Evolutionary conservation across 2,888 invertebrate species (phyloP).

Genomic region (Athetis lepigone): DNA sequence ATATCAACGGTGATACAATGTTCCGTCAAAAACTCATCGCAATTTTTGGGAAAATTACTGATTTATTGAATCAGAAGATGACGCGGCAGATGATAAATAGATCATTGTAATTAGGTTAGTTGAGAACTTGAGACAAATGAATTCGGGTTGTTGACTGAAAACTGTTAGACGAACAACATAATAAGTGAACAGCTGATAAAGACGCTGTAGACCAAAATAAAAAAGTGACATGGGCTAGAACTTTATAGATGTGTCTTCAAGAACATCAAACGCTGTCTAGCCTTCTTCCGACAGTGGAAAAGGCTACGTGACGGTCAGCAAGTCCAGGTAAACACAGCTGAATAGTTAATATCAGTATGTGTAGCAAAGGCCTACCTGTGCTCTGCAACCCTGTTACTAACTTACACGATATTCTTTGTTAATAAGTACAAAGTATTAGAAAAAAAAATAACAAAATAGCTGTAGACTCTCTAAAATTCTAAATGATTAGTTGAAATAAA

Average conservation of each 20-base stretch:
- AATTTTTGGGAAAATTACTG: constrained; percentile 16
- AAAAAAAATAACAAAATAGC: background rate
- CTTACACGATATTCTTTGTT: background rate
- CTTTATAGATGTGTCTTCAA: background rate
- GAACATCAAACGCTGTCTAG: no score
- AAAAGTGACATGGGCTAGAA: constrained; percentile 2
- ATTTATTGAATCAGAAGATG: constrained; percentile 20
- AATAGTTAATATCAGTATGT: background rate
- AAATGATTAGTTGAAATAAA: background rate
- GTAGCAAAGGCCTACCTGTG: background rate
- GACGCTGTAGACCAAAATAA: background rate
- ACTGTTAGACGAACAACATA: background rate
- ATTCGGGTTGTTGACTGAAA: background rate
- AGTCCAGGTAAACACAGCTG: background rate
- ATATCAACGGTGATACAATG: constrained; percentile 15
- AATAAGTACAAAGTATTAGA: no score
- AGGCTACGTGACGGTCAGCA: no score
- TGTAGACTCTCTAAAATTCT: background rate
- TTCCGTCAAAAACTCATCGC: constrained; percentile 11
- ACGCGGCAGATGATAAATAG: constrained; percentile 6
- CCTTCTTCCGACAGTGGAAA: no score
- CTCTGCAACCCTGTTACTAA: background rate
- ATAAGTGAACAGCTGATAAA: constrained; percentile 3
- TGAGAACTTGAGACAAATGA: background rate
- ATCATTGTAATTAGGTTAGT: constrained; percentile 1